Conservation (phyloP, 2,888 invertebrate species). For the Hypercompe scribonia region DNA sequence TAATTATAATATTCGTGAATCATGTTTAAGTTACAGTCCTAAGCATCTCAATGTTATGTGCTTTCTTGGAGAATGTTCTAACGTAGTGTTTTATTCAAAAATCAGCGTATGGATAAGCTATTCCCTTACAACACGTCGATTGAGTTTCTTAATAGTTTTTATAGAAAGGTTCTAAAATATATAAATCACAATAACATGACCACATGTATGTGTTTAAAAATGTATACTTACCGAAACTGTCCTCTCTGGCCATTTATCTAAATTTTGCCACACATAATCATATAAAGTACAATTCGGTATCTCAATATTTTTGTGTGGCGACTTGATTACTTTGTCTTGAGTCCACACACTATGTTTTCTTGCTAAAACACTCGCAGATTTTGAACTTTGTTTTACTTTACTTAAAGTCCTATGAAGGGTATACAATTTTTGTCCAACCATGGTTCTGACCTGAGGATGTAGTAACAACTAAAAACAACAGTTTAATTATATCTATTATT, state of each 20-base stretch:
- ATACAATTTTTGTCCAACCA: conserved; percentile 11
- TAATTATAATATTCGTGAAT: neutral
- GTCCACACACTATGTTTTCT: conserved; percentile 73
- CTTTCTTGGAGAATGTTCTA: neutral
- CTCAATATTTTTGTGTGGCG: conserved; percentile 80
- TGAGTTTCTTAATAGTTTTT: neutral
- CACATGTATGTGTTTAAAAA: neutral
- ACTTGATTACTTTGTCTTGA: conserved; percentile 75
- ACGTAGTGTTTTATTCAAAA: neutral
- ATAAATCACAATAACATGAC: neutral
- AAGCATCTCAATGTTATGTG: neutral
- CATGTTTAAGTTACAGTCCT: neutral
- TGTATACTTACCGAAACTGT: conserved; percentile 86
- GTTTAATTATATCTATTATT: neutral
- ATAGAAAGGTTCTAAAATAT: neutral
- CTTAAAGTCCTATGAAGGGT: conserved; percentile 11
- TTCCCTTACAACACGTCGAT: neutral
- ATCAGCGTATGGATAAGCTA: neutral
- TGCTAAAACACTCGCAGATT: conserved; percentile 41
- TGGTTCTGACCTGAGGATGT: neutral
- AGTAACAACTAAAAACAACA: neutral
- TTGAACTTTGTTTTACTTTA: conserved; percentile 18
- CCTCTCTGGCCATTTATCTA: conserved; percentile 88
- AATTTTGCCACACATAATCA: conserved; percentile 88
- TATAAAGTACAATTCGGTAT: conserved; percentile 85